Percentiles rank a stretch among this genome's conserved stretches.
Conservation (phyloP, 2,888 invertebrate genomes). For the Neelides folsomi region DNA sequence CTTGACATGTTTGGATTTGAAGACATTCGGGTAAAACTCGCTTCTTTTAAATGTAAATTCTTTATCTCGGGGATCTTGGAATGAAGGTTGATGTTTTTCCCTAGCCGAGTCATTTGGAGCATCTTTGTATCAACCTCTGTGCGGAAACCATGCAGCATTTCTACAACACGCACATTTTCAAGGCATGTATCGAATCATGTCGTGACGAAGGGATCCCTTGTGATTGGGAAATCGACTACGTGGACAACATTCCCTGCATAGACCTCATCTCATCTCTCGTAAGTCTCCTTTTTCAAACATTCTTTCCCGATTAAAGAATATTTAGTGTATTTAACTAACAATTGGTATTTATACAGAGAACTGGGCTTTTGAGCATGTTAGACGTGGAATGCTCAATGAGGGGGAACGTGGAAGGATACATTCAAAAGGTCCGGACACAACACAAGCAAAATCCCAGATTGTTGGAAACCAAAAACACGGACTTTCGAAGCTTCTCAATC, state of each 20-base stretch:
- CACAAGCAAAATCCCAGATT: conserved; percentile 70
- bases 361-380: conserved; percentile 77
- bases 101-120: conserved; percentile 71
- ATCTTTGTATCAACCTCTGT: conserved; percentile 85
- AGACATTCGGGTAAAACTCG: conserved; percentile 35
- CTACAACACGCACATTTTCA: conserved; percentile 93
- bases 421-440: conserved; percentile 64
- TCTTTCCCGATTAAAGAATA: background rate
- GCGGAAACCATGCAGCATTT: conserved; percentile 97
- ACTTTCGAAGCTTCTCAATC: conserved; percentile 71
- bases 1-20: conserved; percentile 95
- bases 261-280: conserved; percentile 82
- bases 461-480: conserved; percentile 62
- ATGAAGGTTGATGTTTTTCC: conserved; percentile 7
- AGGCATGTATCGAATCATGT: conserved; percentile 83
- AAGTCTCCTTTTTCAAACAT: conserved; percentile 32
- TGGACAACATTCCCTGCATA: conserved; percentile 89
- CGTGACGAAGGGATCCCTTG: conserved; percentile 81
- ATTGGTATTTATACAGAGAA: conserved; percentile 45
- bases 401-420: conserved; percentile 65
- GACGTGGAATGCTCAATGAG: conserved; percentile 81
- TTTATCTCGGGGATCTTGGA: background rate
- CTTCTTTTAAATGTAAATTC: background rate
- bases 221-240: conserved; percentile 82
- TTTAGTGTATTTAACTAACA: background rate